Evolutionary conservation across 1,140 invertebrate species (phyloP).

Genomic region (Himalopsyche phryganea): DNA sequence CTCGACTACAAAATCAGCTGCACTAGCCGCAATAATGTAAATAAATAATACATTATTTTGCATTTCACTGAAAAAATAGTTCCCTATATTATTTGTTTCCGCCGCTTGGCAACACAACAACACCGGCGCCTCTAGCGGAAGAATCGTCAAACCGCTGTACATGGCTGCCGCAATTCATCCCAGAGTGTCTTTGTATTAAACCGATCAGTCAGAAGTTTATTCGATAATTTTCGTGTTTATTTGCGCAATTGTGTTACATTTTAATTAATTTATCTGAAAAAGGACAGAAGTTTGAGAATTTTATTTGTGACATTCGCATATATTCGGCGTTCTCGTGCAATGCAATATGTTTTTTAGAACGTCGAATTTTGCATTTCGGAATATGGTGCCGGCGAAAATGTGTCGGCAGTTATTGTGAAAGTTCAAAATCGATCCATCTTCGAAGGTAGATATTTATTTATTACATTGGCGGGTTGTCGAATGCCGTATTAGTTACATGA

Average conservation of each 20-base stretch:
- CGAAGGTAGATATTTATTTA: constrained; percentile 12
- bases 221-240: constrained; percentile 8
- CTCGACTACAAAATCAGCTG: too few species aligned
- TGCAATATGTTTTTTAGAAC: constrained; percentile 26
- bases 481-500: constrained; percentile 4
- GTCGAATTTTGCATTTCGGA: constrained; percentile 7
- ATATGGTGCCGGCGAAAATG: constrained; percentile 18
- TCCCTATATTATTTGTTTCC: too few species aligned
- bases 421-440: constrained; percentile 20
- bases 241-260: constrained; percentile 2
- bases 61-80: too few species aligned
- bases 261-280: neutral
- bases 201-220: constrained; percentile 10
- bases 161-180: constrained; percentile 18
- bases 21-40: too few species aligned
- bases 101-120: constrained; percentile 16
- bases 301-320: neutral
- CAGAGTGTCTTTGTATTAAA: constrained; percentile 14
- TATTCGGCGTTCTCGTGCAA: constrained; percentile 8
- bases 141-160: constrained; percentile 5
- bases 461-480: neutral
- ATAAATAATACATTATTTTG: too few species aligned
- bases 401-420: constrained; percentile 22
- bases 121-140: constrained; percentile 14
- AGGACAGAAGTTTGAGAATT: too few species aligned